Conservation (phyloP, 2,888 invertebrate species). For the Eucriotettix oculatus region DNA sequence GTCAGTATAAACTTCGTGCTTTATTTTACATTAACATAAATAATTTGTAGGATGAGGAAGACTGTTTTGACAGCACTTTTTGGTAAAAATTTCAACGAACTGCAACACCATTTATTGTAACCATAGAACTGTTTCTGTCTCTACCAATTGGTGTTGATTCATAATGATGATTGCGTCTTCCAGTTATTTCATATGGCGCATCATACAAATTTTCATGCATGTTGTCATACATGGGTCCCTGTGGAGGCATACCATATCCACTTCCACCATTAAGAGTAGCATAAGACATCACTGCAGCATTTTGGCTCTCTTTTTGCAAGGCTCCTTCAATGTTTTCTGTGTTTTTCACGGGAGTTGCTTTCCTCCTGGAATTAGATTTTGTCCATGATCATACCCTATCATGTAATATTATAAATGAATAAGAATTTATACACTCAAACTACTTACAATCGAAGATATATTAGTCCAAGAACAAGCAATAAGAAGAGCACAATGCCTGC, state of each 20-base stretch:
- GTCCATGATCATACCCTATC: too few species aligned
- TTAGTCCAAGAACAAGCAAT: slow-evolving; percentile 57
- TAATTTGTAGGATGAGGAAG: too few species aligned
- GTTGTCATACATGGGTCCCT: slow-evolving; percentile 40
- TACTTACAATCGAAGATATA: slow-evolving; percentile 68
- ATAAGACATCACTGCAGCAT: slow-evolving; percentile 78
- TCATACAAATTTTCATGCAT: slow-evolving; percentile 56
- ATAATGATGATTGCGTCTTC: slow-evolving; percentile 39
- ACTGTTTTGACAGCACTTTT: too few species aligned
- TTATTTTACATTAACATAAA: too few species aligned
- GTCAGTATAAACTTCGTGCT: too few species aligned
- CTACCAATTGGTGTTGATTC: slow-evolving; percentile 47
- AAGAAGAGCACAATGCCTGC: slow-evolving; percentile 67
- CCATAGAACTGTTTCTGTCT: slow-evolving; percentile 33
- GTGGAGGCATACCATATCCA: slow-evolving; percentile 21
- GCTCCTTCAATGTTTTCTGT: slow-evolving; percentile 78
- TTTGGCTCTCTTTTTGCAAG: slow-evolving; percentile 70
- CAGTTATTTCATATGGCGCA: slow-evolving; percentile 53
- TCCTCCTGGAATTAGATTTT: slow-evolving; percentile 36
- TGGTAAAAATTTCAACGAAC: slow-evolving; percentile 40
- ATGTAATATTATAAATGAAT: too few species aligned
- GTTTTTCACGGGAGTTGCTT: slow-evolving; percentile 73
- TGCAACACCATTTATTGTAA: slow-evolving; percentile 79
- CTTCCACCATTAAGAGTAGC: slow-evolving; percentile 62
- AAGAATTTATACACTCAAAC: background rate